Evolutionary conservation across 2,797 vertebrate genomes (phyloP), one percentile per base, ranked within the genome.

Genomic region (Galagoides demidoff): DNA sequence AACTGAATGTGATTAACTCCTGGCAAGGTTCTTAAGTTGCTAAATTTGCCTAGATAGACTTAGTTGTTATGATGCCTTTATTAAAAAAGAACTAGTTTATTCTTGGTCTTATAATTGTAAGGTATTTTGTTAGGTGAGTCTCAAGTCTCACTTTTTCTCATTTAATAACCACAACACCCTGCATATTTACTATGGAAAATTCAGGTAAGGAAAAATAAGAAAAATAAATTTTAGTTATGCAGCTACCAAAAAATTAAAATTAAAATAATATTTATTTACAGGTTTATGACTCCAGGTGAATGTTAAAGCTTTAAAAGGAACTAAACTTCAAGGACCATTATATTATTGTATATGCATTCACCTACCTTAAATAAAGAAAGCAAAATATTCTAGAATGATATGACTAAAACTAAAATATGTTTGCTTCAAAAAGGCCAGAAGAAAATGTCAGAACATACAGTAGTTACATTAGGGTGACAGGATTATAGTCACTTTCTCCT

Each of bases 351-450:
- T 90, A 29, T 59, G 6, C 29, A 66, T 92, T 85, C 16, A 90
- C 25, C 20, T 8, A 95, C n/a, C 49, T 90, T 95, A 83, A 83
- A 37, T 88, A 87, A 91, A 95, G 70, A 95, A 90, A 95, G 84
- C 14, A 82, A 90, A 93, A 49, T 87, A 16, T 31, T 90, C 10
- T 71, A 22, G 70, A 27, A 79, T 39, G 88, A 34, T 85, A 85
- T 37, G 34, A 90, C 39, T 87, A n/a, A 92, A 96, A 90, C 45
- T 76, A 43, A 94, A 92, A 63, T 77, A 25, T 22, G 68, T 77
- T 92, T 92, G 39, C 52, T 88, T 9, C 92, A 74, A 73, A 93
- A 90, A 88, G 55, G 61, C 59, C 39, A 20, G 34, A 73, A 85
- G 43, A 66, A 87, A 88, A 88, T 63, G 16, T 66, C 37, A 82